phyloP scores from a whole-genome alignment of 2,797 vertebrate species.

The Falco columbarius region DNA sequence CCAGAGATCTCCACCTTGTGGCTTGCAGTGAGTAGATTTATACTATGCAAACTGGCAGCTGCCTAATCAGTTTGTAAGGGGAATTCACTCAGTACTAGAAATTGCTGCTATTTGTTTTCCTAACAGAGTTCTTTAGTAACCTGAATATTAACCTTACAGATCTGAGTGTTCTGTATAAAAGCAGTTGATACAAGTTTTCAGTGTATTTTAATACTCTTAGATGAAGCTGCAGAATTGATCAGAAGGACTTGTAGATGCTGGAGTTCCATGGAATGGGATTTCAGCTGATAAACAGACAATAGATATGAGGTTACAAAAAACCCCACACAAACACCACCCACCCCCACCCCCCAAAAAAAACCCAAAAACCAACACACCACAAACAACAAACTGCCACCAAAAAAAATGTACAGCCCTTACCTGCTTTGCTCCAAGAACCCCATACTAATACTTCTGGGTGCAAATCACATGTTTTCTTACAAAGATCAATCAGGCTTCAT shows the following conservation, averaged over 20 bases:
- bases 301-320: background rate
- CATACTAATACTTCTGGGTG: background rate
- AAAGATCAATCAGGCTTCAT: background rate
- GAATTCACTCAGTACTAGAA: background rate
- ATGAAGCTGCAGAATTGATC: background rate
- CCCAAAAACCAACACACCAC: background rate
- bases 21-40: slow-evolving; percentile 54
- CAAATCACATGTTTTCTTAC: background rate
- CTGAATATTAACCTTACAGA: background rate
- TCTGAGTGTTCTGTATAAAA: background rate
- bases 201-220: background rate
- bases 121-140: background rate
- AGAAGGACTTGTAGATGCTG: background rate
- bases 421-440: background rate
- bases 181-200: background rate
- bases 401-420: no score
- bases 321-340: background rate
- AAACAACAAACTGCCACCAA: no score
- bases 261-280: background rate
- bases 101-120: background rate
- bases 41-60: slow-evolving; percentile 12
- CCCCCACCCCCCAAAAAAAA: background rate
- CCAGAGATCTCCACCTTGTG: slow-evolving; percentile 75
- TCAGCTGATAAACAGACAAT: background rate
- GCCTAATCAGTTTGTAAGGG: background rate